Evolutionary conservation across 2,888 invertebrate species (phyloP).

Genomic region (Zygaena filipendulae): DNA sequence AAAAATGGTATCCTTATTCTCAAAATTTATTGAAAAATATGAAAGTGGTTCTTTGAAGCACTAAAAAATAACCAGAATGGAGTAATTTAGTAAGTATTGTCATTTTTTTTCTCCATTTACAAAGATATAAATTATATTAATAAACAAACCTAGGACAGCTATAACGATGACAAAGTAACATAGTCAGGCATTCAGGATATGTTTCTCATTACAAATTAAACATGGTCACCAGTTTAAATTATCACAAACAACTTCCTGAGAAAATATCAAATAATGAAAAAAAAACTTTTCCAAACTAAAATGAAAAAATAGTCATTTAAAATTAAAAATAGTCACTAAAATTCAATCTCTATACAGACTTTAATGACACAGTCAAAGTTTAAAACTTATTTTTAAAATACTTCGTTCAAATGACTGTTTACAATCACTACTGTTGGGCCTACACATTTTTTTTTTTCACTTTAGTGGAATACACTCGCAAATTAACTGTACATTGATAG

Average conservation of each 20-base stretch:
- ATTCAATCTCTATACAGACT: slow-evolving; percentile 55
- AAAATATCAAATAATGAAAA: too few relatives aligned
- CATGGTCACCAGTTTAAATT: slow-evolving; percentile 37
- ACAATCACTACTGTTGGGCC: slow-evolving; percentile 26
- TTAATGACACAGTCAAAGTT: slow-evolving; percentile 47
- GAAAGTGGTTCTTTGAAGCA: too few relatives aligned
- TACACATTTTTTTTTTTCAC: slow-evolving; percentile 30
- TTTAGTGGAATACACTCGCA: slow-evolving; percentile 55
- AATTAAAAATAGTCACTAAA: slow-evolving; percentile 41
- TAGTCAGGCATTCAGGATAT: too few relatives aligned
- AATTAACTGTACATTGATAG: slow-evolving; percentile 57
- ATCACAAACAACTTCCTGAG: slow-evolving; percentile 58
- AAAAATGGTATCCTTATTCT: slow-evolving; percentile 41
- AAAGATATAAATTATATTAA: slow-evolving; percentile 23
- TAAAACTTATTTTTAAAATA: slow-evolving; percentile 65
- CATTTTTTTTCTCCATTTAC: slow-evolving; percentile 17
- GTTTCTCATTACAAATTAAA: too few relatives aligned
- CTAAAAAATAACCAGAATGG: too few relatives aligned
- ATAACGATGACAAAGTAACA: slow-evolving; percentile 2
- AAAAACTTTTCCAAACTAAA: too few relatives aligned
- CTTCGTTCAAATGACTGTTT: slow-evolving; percentile 50
- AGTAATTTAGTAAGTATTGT: too few relatives aligned
- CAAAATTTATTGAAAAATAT: too few relatives aligned
- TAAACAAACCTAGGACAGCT: slow-evolving; percentile 23
- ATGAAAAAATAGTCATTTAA: slow-evolving; percentile 35